Evolutionary conservation across 2,888 invertebrate genomes (phyloP).

Genomic region (Seira sanloemensis): DNA sequence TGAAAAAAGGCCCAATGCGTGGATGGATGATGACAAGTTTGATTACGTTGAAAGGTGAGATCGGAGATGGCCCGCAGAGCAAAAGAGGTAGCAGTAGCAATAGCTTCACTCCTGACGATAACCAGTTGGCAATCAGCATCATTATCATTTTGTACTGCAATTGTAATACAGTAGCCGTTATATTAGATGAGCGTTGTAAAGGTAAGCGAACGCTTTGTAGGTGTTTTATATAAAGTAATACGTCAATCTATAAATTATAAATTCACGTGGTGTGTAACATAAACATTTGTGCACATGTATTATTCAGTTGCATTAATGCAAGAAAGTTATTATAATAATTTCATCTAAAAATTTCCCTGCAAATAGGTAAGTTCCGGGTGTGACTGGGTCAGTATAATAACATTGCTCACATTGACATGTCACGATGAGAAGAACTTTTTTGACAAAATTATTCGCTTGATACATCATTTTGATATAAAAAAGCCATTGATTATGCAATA

Average conservation of each 20-base stretch:
- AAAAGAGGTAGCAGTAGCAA: not conserved
- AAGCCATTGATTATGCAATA: not conserved
- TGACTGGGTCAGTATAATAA: not conserved
- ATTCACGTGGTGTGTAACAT: not conserved
- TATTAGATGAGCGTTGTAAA: too few species aligned
- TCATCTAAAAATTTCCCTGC: not conserved
- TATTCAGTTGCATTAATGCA: not conserved
- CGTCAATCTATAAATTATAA: not conserved
- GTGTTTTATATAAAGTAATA: not conserved
- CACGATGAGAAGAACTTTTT: not conserved
- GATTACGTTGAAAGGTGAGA: constrained; percentile 24
- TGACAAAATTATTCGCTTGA: not conserved
- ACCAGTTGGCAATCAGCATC: constrained; percentile 13
- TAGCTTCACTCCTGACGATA: not conserved
- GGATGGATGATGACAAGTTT: not conserved
- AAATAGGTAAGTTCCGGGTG: not conserved
- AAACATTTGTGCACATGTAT: not conserved
- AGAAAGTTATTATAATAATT: not conserved
- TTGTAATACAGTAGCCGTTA: not conserved
- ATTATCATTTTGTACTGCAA: constrained; percentile 10
- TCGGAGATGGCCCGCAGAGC: not conserved
- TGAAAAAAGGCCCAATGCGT: not conserved
- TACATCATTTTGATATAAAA: not conserved
- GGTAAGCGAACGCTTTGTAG: too few species aligned
- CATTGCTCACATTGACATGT: not conserved